Base-by-base conservation (phyloP, 2,888 invertebrate genomes). In the Nomada goodeniana region DNA sequence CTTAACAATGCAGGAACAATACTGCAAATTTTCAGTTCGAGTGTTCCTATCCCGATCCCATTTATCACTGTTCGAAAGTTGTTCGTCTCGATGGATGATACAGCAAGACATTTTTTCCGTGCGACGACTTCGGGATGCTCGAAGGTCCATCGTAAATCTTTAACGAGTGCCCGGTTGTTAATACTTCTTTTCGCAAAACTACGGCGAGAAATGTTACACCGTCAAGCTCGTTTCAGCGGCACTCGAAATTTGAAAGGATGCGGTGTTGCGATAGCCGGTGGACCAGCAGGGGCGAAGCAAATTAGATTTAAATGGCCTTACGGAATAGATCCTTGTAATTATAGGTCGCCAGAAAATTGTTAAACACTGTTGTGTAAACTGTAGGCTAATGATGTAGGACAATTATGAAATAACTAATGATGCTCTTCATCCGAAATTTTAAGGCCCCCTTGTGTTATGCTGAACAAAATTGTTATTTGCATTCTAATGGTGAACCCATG, bases 1-100 rank as follows among this genome's bases (percentile, higher is more conserved):
- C 75, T 63, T 78, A 84, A 85, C 83, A 83, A 82, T 18, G 52
- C 59, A 71, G 81, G 84, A 88, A 89, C 84, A 89, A 88, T 87
- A 53, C 69, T 63, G 80, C 47, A 44, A 81, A 89, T 84, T 89
- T 89, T 80, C 44, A 74, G 65, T 53, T 29, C 44, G 61, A 64
- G 70, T 65, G 67, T 72, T 26, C 29, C 69, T 29, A 44, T 47
- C 50, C 4, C 20, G 52, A 80, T 68, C 53, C 65, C 65, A 65
- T 82, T 72, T 64, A 76, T 67, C 75, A 74, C 60, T 80, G 67
- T 80, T 65, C 50, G 47, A 69, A 42, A 47, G 65, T 57, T 57
- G 63, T 72, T 53, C 44, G 47, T 64, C 47, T 76, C 68, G 50
- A 65, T 74, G 57, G 57, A 10, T 50, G 47, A 26, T 36, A 47